phyloP scores from a whole-genome alignment of 2,113 vertebrate genomes.

The Mungos mungo region DNA sequence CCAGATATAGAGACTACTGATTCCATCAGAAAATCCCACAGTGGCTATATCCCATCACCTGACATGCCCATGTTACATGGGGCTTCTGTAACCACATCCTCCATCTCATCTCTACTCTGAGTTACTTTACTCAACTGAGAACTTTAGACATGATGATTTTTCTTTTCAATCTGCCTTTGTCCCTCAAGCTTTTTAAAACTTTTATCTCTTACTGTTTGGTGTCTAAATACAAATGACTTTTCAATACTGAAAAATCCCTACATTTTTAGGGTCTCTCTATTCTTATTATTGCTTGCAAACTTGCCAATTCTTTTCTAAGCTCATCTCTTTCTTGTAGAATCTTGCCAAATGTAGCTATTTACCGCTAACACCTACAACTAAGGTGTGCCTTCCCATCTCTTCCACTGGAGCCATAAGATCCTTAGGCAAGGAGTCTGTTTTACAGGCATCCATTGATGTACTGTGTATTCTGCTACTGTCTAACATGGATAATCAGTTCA shows the following conservation, averaged over 20 bases:
- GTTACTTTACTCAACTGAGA: not conserved
- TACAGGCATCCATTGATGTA: not conserved
- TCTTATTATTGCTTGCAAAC: not conserved
- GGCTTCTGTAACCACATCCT: not conserved
- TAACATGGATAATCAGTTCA: not conserved
- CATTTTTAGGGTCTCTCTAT: not conserved
- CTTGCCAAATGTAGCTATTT: not conserved
- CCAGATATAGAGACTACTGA: not conserved
- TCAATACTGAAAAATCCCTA: not conserved
- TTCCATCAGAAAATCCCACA: too few species aligned
- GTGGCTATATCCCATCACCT: too few species aligned
- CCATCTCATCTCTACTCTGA: not conserved
- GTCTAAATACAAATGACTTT: not conserved
- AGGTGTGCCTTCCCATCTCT: not conserved
- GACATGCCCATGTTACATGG: not conserved
- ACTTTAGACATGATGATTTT: not conserved
- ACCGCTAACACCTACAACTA: not conserved
- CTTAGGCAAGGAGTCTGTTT: not conserved
- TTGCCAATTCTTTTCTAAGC: not conserved
- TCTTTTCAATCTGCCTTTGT: not conserved
- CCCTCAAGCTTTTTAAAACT: not conserved
- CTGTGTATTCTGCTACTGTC: not conserved
- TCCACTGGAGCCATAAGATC: not conserved
- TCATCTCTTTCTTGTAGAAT: not conserved
- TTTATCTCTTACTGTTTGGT: not conserved